Evolutionary conservation across 2,888 invertebrate species (phyloP).

Genomic region (Endotricha flammealis): DNA sequence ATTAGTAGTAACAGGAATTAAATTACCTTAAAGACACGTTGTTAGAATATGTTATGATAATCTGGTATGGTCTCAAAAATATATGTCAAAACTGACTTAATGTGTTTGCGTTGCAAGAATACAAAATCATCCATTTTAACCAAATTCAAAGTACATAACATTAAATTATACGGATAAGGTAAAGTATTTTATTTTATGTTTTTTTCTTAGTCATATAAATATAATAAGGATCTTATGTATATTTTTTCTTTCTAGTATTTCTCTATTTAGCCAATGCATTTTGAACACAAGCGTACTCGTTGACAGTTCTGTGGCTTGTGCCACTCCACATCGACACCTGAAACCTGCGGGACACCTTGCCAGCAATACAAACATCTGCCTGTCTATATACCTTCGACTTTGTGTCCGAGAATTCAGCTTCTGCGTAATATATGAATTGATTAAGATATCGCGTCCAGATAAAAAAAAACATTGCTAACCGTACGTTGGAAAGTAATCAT

Average conservation of each 20-base stretch:
- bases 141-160: too few relatives aligned
- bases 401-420: constrained; percentile 11
- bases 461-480: constrained; percentile 6
- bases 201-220: too few relatives aligned
- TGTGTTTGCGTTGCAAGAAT: too few relatives aligned
- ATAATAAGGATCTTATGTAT: too few relatives aligned
- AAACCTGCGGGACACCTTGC: constrained; percentile 61
- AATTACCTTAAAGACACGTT: too few relatives aligned
- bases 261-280: constrained; percentile 7
- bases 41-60: too few relatives aligned
- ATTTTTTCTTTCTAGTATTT: neutral
- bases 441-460: constrained; percentile 9
- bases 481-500: constrained; percentile 6
- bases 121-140: too few relatives aligned
- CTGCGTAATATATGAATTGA: constrained; percentile 5
- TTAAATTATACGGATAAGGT: too few relatives aligned
- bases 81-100: too few relatives aligned
- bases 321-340: constrained; percentile 56
- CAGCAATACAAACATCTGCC: constrained; percentile 65
- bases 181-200: too few relatives aligned
- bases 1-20: too few relatives aligned
- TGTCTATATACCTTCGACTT: constrained; percentile 15
- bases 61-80: too few relatives aligned
- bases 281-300: constrained; percentile 32
- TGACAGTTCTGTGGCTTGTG: constrained; percentile 66